These are phyloP conservation scores for Crossaster papposus DNA, from an alignment of 53 echinoderm and acorn worm species.

Conservation along the genomic window DNA sequence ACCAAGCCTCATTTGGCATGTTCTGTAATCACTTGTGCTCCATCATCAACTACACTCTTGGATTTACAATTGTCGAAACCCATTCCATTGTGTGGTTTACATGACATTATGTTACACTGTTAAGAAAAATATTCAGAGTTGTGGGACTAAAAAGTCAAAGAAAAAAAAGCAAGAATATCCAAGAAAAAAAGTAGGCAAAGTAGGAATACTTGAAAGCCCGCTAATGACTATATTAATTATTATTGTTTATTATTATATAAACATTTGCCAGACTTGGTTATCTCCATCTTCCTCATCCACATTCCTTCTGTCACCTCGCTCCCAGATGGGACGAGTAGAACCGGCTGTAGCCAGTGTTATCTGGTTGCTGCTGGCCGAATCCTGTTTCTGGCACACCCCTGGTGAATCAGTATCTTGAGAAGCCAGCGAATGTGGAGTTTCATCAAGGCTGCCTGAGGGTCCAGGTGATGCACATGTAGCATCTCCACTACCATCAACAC, in stretches of 20 bases:
- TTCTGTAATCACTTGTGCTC: too few relatives aligned
- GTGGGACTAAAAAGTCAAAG: too few relatives aligned
- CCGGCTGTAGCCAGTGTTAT: constrained; percentile 18
- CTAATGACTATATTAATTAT: neutral
- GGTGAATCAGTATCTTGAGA: neutral
- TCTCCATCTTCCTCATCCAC: neutral
- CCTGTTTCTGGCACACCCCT: neutral
- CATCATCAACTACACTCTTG: too few relatives aligned
- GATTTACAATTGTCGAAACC: too few relatives aligned
- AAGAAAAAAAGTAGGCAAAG: too few relatives aligned
- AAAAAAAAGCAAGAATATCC: too few relatives aligned
- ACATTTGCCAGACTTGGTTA: constrained; percentile 52
- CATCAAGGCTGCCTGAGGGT: neutral
- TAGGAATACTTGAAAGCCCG: neutral
- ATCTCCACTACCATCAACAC: neutral
- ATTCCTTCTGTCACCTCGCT: neutral
- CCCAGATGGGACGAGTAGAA: constrained; percentile 17
- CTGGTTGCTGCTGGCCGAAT: neutral
- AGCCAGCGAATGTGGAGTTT: neutral
- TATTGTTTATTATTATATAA: constrained; percentile 23
- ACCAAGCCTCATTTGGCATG: too few relatives aligned
- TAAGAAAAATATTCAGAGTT: too few relatives aligned
- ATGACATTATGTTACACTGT: too few relatives aligned
- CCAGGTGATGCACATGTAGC: neutral
- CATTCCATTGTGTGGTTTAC: too few relatives aligned